A percentile compares a stretch with the other conserved stretches of the same genome.
These are phyloP conservation scores for Fissipunctia ypsillon DNA, from an alignment of 2,888 invertebrate genomes.

Conservation along the genomic window DNA sequence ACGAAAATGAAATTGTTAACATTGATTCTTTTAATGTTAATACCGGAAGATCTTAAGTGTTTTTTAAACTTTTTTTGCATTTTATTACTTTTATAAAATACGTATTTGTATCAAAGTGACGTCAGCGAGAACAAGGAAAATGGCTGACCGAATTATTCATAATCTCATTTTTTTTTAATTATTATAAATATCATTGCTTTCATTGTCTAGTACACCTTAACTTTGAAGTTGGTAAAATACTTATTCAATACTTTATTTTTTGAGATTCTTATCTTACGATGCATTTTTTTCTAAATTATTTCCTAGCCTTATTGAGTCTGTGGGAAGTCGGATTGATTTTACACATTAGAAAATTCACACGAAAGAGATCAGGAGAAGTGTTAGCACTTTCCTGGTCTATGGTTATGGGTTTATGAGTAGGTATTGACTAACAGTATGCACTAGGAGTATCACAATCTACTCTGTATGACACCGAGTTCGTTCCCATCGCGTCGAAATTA, in stretches of 20 bases:
- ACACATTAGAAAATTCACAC: slow-evolving; percentile 63
- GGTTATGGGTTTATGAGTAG: slow-evolving; percentile 65
- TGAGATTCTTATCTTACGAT: slow-evolving; percentile 89
- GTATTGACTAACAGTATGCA: slow-evolving; percentile 82
- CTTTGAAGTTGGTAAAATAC: slow-evolving; percentile 89
- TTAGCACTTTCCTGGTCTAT: slow-evolving; percentile 51
- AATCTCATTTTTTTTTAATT: slow-evolving; percentile 73
- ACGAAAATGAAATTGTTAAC: slow-evolving; percentile 86
- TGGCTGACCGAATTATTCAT: slow-evolving; percentile 84
- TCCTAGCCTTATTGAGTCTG: slow-evolving; percentile 84
- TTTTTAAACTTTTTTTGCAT: slow-evolving; percentile 81
- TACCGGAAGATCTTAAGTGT: slow-evolving; percentile 89
- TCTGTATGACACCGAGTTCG: slow-evolving; percentile 80
- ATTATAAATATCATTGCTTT: slow-evolving; percentile 90
- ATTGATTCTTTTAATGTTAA: slow-evolving; percentile 79
- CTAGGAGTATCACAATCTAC: slow-evolving; percentile 89
- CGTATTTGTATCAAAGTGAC: slow-evolving; percentile 89
- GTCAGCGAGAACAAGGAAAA: slow-evolving; percentile 87
- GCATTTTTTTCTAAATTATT: slow-evolving; percentile 87
- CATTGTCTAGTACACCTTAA: slow-evolving; percentile 86
- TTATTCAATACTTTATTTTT: slow-evolving; percentile 88
- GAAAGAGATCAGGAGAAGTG: slow-evolving; percentile 67
- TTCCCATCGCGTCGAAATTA: slow-evolving; percentile 79
- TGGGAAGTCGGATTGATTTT: slow-evolving; percentile 83
- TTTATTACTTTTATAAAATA: slow-evolving; percentile 88